phyloP scores from a whole-genome alignment of 2,888 invertebrate genomes.

The Blastobasis lacticolella region DNA sequence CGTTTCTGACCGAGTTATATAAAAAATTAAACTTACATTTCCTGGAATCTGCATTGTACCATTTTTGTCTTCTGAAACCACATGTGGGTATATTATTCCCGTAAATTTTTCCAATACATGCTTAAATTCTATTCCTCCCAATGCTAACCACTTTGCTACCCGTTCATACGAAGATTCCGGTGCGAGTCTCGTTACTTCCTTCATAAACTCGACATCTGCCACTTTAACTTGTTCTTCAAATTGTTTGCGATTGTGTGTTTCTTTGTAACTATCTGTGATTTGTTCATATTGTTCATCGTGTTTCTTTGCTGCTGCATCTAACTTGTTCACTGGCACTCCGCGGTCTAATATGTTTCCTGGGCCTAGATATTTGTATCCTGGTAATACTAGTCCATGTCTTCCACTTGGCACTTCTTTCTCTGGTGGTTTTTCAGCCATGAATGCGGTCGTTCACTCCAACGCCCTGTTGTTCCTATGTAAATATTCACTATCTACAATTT shows the following conservation, averaged over 20 bases:
- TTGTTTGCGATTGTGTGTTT: slow-evolving; percentile 2
- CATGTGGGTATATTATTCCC: not conserved
- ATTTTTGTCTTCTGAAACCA: slow-evolving; percentile 11
- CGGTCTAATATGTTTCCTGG: slow-evolving; percentile 7
- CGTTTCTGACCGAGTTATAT: too few species aligned
- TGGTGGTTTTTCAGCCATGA: not conserved
- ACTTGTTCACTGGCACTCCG: slow-evolving; percentile 6
- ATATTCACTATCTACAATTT: too few species aligned
- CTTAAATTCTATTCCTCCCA: not conserved
- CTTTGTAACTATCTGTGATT: slow-evolving; percentile 4
- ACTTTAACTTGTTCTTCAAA: not conserved
- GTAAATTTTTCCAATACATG: not conserved
- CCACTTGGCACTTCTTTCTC: not conserved
- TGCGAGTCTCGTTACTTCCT: not conserved
- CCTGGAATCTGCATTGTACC: slow-evolving; percentile 10
- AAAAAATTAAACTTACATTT: not conserved
- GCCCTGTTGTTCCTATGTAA: too few species aligned
- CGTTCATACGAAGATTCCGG: not conserved
- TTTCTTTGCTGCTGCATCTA: not conserved
- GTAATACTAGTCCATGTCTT: not conserved
- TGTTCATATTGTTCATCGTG: slow-evolving; percentile 5
- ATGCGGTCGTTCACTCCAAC: not conserved
- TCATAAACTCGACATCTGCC: not conserved
- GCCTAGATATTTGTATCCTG: slow-evolving; percentile 10
- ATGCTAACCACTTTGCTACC: not conserved